Evolutionary conservation across 1,140 invertebrate species (phyloP).

Genomic region (Leptinotarsa undecemlineata): DNA sequence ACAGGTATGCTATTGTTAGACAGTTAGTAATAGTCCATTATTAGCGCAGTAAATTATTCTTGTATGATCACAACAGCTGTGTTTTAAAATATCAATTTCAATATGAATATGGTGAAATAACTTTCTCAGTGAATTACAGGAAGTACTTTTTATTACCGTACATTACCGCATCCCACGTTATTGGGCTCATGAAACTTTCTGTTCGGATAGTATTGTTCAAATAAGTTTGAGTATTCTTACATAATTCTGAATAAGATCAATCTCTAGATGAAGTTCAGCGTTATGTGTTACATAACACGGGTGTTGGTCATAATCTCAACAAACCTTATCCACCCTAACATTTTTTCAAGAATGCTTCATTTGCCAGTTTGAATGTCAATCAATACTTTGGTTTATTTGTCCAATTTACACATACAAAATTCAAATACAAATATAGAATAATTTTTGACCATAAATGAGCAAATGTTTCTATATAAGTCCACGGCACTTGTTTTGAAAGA

Average conservation of each 20-base stretch:
- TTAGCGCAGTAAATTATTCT: too few species aligned
- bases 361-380: neutral
- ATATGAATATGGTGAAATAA: neutral
- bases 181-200: constrained; percentile 7
- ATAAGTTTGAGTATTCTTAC: neutral
- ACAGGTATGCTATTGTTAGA: too few species aligned
- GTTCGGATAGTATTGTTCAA: constrained; percentile 13
- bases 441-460: too few species aligned
- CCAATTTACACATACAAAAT: too few species aligned
- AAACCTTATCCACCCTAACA: too few species aligned
- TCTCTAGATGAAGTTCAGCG: neutral
- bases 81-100: neutral
- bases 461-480: too few species aligned
- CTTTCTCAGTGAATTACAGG: constrained; percentile 2
- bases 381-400: too few species aligned
- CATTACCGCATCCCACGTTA: constrained; percentile 9
- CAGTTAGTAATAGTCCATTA: too few species aligned
- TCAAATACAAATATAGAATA: too few species aligned
- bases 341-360: too few species aligned
- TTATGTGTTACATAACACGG: neutral
- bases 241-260: neutral
- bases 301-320: too few species aligned
- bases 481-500: too few species aligned
- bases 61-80: neutral
- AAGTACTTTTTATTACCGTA: constrained; percentile 11